Percentiles rank a stretch among this genome's conserved stretches.
Conservation (phyloP, 2,113 vertebrate genomes). For the Herpetotheres cachinnans region DNA sequence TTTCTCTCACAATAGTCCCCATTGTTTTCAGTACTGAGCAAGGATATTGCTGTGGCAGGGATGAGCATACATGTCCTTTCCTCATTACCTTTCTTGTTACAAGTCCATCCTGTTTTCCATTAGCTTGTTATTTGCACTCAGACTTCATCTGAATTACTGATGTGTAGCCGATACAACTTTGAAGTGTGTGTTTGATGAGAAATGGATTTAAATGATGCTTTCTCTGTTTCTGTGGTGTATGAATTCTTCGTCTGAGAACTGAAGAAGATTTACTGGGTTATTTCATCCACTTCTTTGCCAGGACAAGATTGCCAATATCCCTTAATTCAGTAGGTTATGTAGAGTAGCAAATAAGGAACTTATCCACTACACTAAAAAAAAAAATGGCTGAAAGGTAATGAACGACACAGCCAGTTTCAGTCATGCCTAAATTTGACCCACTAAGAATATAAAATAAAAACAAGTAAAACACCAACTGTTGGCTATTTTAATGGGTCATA, state of each 20-base stretch:
- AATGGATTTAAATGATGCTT: neutral
- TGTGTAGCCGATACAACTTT: neutral
- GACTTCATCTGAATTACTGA: neutral
- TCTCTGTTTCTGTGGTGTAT: neutral
- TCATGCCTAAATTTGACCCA: neutral
- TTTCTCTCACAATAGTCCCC: neutral
- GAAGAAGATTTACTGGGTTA: neutral
- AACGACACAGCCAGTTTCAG: neutral
- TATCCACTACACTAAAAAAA: neutral
- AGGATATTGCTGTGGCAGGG: neutral
- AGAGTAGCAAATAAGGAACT: neutral
- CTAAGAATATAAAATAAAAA: neutral
- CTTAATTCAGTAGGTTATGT: neutral
- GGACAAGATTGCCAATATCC: neutral
- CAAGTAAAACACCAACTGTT: neutral
- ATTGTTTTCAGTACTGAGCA: neutral
- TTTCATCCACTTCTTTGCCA: neutral
- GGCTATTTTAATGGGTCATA: neutral
- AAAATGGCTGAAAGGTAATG: neutral
- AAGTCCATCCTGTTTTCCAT: neutral
- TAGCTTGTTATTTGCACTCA: neutral
- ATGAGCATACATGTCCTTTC: neutral
- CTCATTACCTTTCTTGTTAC: neutral
- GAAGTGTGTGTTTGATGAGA: neutral
- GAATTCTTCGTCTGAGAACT: neutral